Evolutionary conservation across 2,797 vertebrate species (phyloP), one percentile per base, ranked within the genome.

Genomic region (Pempheris klunzingeri): DNA sequence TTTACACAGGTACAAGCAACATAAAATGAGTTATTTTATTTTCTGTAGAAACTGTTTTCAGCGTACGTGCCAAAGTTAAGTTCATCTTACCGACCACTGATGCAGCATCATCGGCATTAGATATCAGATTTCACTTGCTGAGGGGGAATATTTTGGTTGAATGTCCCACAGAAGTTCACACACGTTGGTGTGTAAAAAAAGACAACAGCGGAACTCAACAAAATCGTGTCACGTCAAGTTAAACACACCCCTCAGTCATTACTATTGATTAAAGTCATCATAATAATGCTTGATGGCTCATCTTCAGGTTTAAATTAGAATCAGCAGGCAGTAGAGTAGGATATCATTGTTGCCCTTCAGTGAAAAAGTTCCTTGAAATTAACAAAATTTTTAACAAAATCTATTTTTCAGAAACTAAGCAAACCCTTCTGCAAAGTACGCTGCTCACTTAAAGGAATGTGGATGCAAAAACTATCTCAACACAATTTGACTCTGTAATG

Each of bases 71-170:
- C 34, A 82, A 76, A 71, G 49, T 80, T 63, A 58, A 62, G 77
- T 84, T 78, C n/a, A 78, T 83, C 77, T 78, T 63, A 81, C 83
- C 84, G 81, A 82, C 79, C 66, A 57, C 52, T 34, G 59, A 69
- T 69, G 74, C 67, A 71, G 39, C 64, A 30, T 69, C 52, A 71
- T 82, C 26, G 12, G 64, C 53, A 62, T 38, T 26, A 64, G 18
- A 67, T 26, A 18, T 67, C 34, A 77, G 39, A 71, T 62, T 8
- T 53, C 15, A 58, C n/a, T 24, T 54, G 50, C 30, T 77, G 52
- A 67, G 55, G 70, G 49, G 18, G 77, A 68, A 52, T 55, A 43
- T 61, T 38, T 65, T 28, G n/a, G n/a, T n/a, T n/a, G 3, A 78
- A 59, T 5, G 12, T 22, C 36, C 22, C 14, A 20, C 36, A 28